Percentiles rank a stretch among this genome's conserved stretches.
Conservation (phyloP, 2,888 invertebrate genomes). For the Phymatocera aterrima region DNA sequence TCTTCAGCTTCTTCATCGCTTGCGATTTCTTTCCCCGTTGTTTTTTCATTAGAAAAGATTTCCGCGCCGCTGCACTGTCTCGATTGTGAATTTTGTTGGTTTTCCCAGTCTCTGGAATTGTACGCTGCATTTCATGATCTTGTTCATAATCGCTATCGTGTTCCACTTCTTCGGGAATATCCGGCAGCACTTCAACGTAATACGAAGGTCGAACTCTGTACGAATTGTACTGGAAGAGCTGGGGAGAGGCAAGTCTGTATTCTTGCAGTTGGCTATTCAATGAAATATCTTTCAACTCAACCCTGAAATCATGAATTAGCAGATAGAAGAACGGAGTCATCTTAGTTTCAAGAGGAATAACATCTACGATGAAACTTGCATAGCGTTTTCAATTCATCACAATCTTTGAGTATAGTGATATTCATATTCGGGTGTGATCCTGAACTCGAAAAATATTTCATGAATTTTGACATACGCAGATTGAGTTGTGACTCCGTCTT, state of each 20-base stretch:
- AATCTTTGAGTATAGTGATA: background rate
- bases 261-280: background rate
- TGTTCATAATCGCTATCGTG: slow-evolving; percentile 15
- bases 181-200: slow-evolving; percentile 41
- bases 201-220: slow-evolving; percentile 32
- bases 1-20: background rate
- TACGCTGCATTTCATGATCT: slow-evolving; percentile 3
- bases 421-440: background rate
- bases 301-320: slow-evolving; percentile 1
- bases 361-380: background rate
- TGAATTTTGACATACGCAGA: background rate
- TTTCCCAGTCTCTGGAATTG: background rate
- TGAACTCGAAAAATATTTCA: background rate
- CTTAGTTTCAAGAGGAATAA: background rate
- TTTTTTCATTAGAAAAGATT: background rate
- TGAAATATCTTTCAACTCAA: background rate
- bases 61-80: background rate
- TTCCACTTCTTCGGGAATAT: slow-evolving; percentile 42
- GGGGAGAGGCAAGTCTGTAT: background rate
- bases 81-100: background rate
- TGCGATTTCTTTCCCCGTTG: background rate
- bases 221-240: slow-evolving; percentile 3
- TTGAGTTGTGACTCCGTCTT: background rate
- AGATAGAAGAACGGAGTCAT: background rate
- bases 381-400: background rate